Evolutionary conservation across 2,113 vertebrate species (phyloP), one percentile per base, ranked within the genome.

Genomic region (Ranitomeya variabilis): DNA sequence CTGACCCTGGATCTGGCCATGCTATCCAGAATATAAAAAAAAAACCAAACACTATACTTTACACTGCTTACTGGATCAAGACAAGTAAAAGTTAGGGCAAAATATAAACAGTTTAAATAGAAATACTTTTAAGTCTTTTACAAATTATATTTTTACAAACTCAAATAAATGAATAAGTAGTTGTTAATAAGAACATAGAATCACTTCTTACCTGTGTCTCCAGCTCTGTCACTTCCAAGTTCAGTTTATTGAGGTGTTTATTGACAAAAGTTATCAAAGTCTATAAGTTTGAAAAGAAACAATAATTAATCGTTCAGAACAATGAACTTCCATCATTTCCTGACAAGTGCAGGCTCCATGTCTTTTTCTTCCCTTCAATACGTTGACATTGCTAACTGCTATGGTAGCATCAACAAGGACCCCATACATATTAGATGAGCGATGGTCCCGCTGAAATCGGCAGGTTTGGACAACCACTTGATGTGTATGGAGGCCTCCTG

Each of bases 211-310:
- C 98, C 98, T 99, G 98, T 0, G 98, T 99, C 92, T 99, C 98
- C 93, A 99, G 92, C 90, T 99, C 98, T 12, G 98, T 97, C 90
- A 99, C 98, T 93, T 99, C 98, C 76, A 99, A 92, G 93, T 99
- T 99, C 91, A 99, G 89, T 89, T 99, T 99, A 92, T 99, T 99
- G 91, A 99, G 95, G 90, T 99, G 98, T 91, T 99, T 99, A 94
- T 99, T 99, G 90, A 99, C 98, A 83, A 99, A 99, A 0, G 98
- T 99, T 92, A 99, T 99, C 91, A 99, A 94, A 1, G 97, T 99
- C 98, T 99, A 92, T 81, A 94, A 94, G 10, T n/a, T 3, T 19
- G 13, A 26, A 73, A 21, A 12, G 18, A 55, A 73, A 81, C 7
- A 59, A 60, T 10, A 21, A 67, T 67, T 10, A 2, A 51, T 45